Percentiles rank a stretch among this genome's conserved stretches.
Conservation (phyloP, 2,888 invertebrate species). For the Cotesia congregata region DNA sequence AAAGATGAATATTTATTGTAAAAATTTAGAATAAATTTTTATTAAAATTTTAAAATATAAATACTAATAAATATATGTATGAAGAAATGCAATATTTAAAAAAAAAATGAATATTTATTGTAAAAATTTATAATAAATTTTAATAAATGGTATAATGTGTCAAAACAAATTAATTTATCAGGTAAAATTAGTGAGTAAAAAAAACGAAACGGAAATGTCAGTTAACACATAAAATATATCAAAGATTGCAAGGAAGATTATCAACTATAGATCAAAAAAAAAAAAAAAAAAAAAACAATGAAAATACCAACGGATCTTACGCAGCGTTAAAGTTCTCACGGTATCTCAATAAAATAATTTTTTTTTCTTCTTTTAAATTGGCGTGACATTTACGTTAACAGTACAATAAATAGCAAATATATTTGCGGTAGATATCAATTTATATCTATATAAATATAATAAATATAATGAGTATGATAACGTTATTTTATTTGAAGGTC, state of each 20-base stretch:
- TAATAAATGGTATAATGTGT: too few relatives aligned
- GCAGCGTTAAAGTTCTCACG: not conserved
- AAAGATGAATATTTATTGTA: too few relatives aligned
- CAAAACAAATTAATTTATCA: too few relatives aligned
- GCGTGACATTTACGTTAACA: not conserved
- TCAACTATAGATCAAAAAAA: not conserved
- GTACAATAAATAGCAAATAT: not conserved
- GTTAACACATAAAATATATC: not conserved
- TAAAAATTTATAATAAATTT: too few relatives aligned
- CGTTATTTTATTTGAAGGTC: slow-evolving; percentile 17
- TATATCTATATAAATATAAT: not conserved
- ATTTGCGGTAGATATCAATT: not conserved
- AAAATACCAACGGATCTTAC: not conserved
- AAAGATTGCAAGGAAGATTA: not conserved
- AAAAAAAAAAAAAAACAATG: not conserved
- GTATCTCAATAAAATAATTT: not conserved
- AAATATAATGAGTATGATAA: not conserved
- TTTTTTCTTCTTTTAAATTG: not conserved
- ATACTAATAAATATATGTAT: too few relatives aligned
- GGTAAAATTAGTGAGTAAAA: too few relatives aligned
- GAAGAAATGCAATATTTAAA: too few relatives aligned
- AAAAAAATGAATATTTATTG: too few relatives aligned
- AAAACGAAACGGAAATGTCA: not conserved
- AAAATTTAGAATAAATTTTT: too few relatives aligned
- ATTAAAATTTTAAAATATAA: too few relatives aligned